Percentiles rank a stretch among this genome's conserved stretches.
These are phyloP conservation scores for Bombus difficillimus DNA, from an alignment of 1,140 invertebrate genomes.

Conservation along the genomic window DNA sequence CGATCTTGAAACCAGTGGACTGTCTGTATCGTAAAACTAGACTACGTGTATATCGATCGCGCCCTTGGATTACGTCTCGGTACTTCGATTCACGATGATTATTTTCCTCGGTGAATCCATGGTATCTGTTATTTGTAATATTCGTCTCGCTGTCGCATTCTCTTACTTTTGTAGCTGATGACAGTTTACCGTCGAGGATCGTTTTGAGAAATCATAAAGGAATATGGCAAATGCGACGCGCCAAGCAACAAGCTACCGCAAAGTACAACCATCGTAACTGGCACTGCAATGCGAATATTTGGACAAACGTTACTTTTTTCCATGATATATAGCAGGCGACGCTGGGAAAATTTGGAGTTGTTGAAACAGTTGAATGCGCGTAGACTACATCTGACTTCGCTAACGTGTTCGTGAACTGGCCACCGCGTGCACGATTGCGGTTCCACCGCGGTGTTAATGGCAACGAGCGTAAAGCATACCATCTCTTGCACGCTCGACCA, in stretches of 20 bases:
- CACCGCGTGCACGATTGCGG: conserved; percentile 40
- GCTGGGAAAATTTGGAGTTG: conserved; percentile 52
- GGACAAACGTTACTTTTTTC: conserved; percentile 42
- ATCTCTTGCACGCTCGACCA: conserved; percentile 56
- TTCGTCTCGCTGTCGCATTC: not conserved
- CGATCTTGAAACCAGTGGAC: conserved; percentile 57
- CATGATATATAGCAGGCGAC: conserved; percentile 21
- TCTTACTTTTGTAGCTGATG: not conserved
- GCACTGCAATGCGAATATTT: too few relatives aligned
- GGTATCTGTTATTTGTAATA: not conserved
- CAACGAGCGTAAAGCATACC: conserved; percentile 62
- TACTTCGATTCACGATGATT: conserved; percentile 58
- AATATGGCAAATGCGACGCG: not conserved
- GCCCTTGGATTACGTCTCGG: conserved; percentile 55
- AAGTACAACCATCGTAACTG: too few relatives aligned
- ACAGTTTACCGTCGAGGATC: not conserved
- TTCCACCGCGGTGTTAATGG: conserved; percentile 65
- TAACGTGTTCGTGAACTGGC: conserved; percentile 19
- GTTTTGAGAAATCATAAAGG: not conserved
- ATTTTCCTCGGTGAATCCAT: conserved; percentile 44
- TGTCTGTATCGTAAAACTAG: conserved; percentile 61
- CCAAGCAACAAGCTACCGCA: too few relatives aligned
- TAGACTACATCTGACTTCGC: conserved; percentile 10
- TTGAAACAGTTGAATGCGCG: conserved; percentile 46
- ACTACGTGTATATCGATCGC: conserved; percentile 53